These are phyloP conservation scores for Accipiter cooperii DNA, from an alignment of 2,113 vertebrate species.

Conservation along the genomic window DNA sequence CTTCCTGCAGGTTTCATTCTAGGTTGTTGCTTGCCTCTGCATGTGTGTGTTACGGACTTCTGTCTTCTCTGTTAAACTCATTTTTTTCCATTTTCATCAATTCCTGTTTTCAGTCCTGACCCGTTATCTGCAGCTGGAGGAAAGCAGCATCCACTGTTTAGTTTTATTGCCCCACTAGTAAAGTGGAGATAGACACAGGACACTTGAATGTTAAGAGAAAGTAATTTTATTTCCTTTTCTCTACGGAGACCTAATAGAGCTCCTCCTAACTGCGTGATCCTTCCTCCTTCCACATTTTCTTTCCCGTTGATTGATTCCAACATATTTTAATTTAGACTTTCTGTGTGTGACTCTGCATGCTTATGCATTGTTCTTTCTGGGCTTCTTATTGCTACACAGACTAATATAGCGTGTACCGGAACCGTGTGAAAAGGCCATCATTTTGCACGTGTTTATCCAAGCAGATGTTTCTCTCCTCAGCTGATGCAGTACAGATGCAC, in stretches of 20 bases:
- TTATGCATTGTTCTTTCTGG: neutral
- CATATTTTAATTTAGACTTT: neutral
- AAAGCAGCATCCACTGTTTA: neutral
- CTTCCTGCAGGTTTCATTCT: neutral
- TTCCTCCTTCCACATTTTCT: neutral
- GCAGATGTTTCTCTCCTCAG: neutral
- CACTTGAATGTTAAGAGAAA: neutral
- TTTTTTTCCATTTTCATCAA: neutral
- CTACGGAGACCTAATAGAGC: neutral
- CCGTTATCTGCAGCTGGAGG: neutral
- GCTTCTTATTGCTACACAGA: neutral
- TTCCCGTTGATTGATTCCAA: neutral
- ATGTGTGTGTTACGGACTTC: neutral
- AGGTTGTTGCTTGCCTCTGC: neutral
- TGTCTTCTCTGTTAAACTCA: neutral
- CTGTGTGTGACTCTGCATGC: neutral
- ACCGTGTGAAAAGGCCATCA: neutral
- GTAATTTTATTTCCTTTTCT: neutral
- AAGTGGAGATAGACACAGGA: neutral
- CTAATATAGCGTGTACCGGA: fast-evolving
- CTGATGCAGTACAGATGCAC: neutral
- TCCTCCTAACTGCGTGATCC: neutral
- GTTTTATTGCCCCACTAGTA: neutral
- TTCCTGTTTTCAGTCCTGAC: neutral
- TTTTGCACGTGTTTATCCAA: neutral